Evolutionary conservation across 2,888 invertebrate genomes (phyloP).

Genomic region (Parnassius glacialis): DNA sequence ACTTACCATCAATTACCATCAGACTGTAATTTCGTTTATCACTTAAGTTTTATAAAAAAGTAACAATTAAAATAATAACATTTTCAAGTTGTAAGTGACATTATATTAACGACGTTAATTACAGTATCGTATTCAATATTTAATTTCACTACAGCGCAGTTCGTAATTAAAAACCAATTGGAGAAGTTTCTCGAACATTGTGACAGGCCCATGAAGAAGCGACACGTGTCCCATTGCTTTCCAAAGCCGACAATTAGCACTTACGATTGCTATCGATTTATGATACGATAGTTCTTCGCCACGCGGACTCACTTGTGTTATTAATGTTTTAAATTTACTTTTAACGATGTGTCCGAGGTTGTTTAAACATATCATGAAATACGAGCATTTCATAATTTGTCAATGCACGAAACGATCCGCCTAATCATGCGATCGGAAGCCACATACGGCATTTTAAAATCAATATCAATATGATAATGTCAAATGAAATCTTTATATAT

Average conservation of each 20-base stretch:
- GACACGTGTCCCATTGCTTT: constrained; percentile 13
- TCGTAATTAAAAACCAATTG: constrained; percentile 16
- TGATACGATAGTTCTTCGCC: not conserved
- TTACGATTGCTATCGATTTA: constrained; percentile 5
- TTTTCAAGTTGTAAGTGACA: constrained; percentile 5
- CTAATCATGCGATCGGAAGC: too few relatives aligned
- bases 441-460: too few relatives aligned
- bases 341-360: too few relatives aligned
- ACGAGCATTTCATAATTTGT: too few relatives aligned
- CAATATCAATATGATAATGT: too few relatives aligned
- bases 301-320: not conserved
- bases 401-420: too few relatives aligned
- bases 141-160: not conserved
- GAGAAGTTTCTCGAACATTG: constrained; percentile 20
- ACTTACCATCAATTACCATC: too few relatives aligned
- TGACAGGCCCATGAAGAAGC: not conserved
- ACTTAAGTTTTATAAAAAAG: not conserved
- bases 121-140: constrained; percentile 14
- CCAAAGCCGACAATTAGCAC: constrained; percentile 12
- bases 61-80: not conserved
- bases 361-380: too few relatives aligned
- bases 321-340: too few relatives aligned
- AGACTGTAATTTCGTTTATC: too few relatives aligned
- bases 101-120: constrained; percentile 10
- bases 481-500: too few relatives aligned